A percentile compares a stretch with the other conserved stretches of the same genome.
Conservation (phyloP, 2,888 invertebrate genomes). For the Mesorhabditis sp. region DNA sequence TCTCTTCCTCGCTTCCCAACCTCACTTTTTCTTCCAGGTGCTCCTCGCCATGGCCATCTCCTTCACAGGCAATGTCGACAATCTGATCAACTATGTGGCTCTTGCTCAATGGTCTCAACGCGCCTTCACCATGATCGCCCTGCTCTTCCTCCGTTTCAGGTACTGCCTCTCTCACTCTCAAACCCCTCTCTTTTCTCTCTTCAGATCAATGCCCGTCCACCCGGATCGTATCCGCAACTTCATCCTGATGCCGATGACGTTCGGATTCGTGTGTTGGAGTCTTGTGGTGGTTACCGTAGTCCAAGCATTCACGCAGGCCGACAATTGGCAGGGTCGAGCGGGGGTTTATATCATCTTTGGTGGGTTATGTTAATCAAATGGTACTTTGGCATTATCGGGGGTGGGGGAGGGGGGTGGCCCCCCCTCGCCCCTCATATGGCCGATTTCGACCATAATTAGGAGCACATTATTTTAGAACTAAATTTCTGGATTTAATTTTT, state of each 20-base stretch:
- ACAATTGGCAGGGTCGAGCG: not conserved
- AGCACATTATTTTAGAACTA: too few relatives aligned
- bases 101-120: conserved; percentile 55
- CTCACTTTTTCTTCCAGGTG: conserved; percentile 22
- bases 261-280: conserved; percentile 39
- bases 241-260: conserved; percentile 49
- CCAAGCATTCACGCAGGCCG: conserved; percentile 1
- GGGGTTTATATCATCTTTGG: conserved; percentile 5
- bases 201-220: conserved; percentile 20
- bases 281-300: conserved; percentile 16
- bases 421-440: too few relatives aligned
- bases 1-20: not conserved
- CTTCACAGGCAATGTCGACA: conserved; percentile 44
- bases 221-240: conserved; percentile 47
- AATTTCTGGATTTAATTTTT: too few relatives aligned
- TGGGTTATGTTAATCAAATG: not conserved
- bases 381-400: too few relatives aligned
- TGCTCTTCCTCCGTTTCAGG: conserved; percentile 46
- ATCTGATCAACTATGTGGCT: conserved; percentile 50
- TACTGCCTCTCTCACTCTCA: not conserved
- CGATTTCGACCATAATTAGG: too few relatives aligned
- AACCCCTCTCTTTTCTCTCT: not conserved
- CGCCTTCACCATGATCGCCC: conserved; percentile 49
- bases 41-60: conserved; percentile 41
- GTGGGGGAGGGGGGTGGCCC: too few relatives aligned